Percentiles rank a stretch among this genome's conserved stretches.
phyloP scores from a whole-genome alignment of 2,113 vertebrate genomes.

The Gasterosteus aculeatus region DNA sequence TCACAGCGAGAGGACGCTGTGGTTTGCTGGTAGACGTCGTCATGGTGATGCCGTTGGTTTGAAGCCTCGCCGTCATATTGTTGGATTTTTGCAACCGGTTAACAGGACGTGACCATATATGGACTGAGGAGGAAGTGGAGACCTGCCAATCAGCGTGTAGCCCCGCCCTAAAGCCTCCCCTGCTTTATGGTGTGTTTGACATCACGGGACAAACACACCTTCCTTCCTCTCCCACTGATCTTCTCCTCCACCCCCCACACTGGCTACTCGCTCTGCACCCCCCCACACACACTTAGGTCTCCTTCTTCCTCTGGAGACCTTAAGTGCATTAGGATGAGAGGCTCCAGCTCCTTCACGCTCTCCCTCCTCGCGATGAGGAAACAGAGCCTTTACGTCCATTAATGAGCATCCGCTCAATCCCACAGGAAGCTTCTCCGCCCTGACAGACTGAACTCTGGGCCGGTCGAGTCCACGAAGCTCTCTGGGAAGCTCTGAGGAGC shows the following conservation, averaged over 20 bases:
- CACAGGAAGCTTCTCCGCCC: not conserved
- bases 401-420: not conserved
- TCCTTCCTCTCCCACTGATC: not conserved
- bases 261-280: not conserved
- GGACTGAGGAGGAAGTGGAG: no score
- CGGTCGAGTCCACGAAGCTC: no score
- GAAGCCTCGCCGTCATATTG: no score
- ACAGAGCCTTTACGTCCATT: constrained; percentile 14
- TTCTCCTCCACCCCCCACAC: not conserved
- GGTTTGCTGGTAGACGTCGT: no score
- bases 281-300: not conserved
- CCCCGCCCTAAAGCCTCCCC: no score
- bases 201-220: constrained; percentile 5
- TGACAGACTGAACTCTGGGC: no score
- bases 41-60: no score
- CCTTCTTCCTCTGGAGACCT: constrained; percentile 41
- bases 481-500: no score
- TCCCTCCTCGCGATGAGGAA: not conserved
- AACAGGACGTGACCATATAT: no score
- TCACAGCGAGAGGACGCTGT: no score
- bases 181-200: not conserved
- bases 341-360: constrained; percentile 5
- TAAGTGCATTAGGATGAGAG: constrained; percentile 61
- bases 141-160: no score
- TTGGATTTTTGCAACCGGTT: no score